Evolutionary conservation across 1,140 invertebrate species (phyloP).

Genomic region (Macrotrachela quadricornifera): DNA sequence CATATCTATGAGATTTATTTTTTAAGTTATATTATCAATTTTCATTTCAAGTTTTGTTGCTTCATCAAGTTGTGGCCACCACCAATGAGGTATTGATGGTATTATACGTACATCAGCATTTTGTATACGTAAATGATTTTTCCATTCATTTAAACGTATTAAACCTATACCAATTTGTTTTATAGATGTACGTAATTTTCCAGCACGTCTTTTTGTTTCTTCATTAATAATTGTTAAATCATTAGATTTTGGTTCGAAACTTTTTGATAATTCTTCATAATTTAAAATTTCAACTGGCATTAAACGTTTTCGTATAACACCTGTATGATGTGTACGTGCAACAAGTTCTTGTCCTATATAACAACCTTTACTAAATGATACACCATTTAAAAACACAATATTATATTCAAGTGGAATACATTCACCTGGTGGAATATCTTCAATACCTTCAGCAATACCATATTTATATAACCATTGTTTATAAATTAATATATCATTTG

Average conservation of each 20-base stretch:
- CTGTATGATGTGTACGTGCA: slow-evolving; percentile 77
- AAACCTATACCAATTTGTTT: neutral
- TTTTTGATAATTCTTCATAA: neutral
- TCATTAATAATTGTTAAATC: neutral
- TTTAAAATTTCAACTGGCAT: slow-evolving; percentile 56
- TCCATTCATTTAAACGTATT: too few species aligned
- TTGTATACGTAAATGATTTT: too few species aligned
- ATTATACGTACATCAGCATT: too few species aligned
- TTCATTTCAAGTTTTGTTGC: too few species aligned
- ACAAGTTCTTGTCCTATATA: slow-evolving; percentile 81
- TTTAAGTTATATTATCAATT: too few species aligned
- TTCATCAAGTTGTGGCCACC: too few species aligned
- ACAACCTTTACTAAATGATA: slow-evolving; percentile 30
- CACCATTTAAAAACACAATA: slow-evolving; percentile 67
- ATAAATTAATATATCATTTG: slow-evolving; percentile 11
- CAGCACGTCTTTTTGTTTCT: neutral
- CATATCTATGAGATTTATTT: too few species aligned
- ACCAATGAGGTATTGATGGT: too few species aligned
- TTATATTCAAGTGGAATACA: slow-evolving; percentile 78
- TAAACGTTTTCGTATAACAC: slow-evolving; percentile 73
- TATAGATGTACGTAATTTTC: neutral
- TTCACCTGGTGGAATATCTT: slow-evolving; percentile 55
- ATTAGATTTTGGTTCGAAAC: neutral
- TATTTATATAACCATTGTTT: slow-evolving; percentile 41
- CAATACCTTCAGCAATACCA: slow-evolving; percentile 64